A percentile compares a stretch with the other conserved stretches of the same genome.
Conservation (phyloP, 2,113 vertebrate genomes). For the Amazona vittata region DNA sequence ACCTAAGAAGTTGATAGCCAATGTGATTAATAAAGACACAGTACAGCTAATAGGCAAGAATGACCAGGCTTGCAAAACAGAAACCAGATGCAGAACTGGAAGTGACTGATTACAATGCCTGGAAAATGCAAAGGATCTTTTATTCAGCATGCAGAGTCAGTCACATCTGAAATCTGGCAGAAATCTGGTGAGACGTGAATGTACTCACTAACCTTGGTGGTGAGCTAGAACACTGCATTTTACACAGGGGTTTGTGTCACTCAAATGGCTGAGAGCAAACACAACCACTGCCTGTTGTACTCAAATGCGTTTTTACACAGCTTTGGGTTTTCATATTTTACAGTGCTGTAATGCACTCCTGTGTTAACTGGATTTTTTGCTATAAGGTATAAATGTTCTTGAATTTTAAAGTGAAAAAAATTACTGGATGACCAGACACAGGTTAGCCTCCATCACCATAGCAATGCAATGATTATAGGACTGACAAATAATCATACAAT, state of each 20-base stretch:
- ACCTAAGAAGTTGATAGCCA: not conserved
- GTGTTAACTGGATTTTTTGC: not conserved
- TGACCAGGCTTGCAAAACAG: not conserved
- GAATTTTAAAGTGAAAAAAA: not conserved
- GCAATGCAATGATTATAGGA: not conserved
- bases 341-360: not conserved
- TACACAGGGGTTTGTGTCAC: not conserved
- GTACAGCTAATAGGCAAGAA: not conserved
- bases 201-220: constrained; percentile 11
- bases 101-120: constrained; percentile 7
- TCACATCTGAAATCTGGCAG: not conserved
- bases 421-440: not conserved
- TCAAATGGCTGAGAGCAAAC: not conserved
- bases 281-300: not conserved
- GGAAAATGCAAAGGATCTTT: not conserved
- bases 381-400: not conserved
- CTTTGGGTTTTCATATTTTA: not conserved
- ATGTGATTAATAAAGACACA: not conserved
- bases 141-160: not conserved
- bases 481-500: not conserved
- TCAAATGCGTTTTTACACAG: not conserved
- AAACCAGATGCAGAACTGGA: not conserved
- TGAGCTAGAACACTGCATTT: not conserved
- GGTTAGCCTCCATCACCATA: not conserved
- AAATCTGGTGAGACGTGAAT: not conserved